phyloP scores from a whole-genome alignment of 2,113 vertebrate species.

The Ovis canadensis region DNA sequence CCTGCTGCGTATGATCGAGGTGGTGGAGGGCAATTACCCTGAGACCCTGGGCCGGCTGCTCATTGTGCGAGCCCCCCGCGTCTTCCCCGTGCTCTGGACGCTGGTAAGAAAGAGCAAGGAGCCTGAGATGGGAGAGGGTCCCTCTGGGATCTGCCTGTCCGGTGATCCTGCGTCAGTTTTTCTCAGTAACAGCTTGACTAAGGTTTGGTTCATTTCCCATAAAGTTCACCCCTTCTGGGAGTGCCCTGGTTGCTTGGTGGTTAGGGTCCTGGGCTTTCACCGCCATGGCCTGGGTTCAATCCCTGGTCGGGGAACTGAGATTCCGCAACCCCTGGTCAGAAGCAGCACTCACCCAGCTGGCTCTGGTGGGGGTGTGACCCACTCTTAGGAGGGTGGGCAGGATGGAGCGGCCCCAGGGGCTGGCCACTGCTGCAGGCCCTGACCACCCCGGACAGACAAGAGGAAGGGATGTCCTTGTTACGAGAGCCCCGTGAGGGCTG shows the following conservation, averaged over 20 bases:
- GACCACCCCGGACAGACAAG: not conserved
- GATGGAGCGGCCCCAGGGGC: not conserved
- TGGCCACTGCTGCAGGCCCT: no score
- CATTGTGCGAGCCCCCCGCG: conserved; percentile 85
- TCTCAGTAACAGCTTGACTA: not conserved
- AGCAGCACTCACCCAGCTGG: not conserved
- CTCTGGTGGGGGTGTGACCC: no score
- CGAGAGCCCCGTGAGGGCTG: not conserved
- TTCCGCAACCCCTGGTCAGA: not conserved
- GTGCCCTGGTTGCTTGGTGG: not conserved
- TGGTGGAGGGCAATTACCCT: conserved; percentile 88
- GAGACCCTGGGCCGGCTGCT: conserved; percentile 87
- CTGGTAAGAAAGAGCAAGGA: conserved; percentile 79
- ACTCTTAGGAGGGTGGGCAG: not conserved
- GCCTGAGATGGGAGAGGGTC: not conserved
- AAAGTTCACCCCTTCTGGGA: no score
- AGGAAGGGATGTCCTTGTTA: not conserved
- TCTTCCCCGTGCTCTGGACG: conserved; percentile 89
- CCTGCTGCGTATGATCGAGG: conserved; percentile 86
- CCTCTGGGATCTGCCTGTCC: not conserved
- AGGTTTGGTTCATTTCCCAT: not conserved
- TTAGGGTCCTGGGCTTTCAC: not conserved
- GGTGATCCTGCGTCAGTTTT: accelerated
- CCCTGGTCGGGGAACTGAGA: not conserved
- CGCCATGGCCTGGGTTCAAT: accelerated